These are phyloP conservation scores for Corythoichthys haematopterus DNA, from an alignment of 2,113 vertebrate genomes.

Conservation along the genomic window DNA sequence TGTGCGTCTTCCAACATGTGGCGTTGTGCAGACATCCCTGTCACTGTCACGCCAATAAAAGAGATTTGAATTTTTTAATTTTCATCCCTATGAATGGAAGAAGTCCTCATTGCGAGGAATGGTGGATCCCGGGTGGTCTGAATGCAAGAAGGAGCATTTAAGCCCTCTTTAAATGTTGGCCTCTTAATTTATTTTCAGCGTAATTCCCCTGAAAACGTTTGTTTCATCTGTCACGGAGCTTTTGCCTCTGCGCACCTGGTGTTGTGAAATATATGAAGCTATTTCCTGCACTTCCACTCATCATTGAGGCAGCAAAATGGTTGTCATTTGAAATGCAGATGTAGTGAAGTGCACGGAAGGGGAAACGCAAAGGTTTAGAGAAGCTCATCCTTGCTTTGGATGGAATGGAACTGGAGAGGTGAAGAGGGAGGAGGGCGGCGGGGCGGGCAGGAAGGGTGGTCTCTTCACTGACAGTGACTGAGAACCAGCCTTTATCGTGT, in stretches of 20 bases:
- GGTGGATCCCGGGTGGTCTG: constrained; percentile 25
- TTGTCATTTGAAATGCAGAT: constrained; percentile 26
- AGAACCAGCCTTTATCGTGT: constrained; percentile 43
- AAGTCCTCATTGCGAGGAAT: not conserved
- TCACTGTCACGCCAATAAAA: constrained; percentile 48
- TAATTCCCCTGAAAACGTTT: constrained; percentile 20
- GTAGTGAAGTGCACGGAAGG: constrained; percentile 5
- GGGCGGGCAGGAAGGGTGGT: constrained; percentile 46
- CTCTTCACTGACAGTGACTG: constrained; percentile 50
- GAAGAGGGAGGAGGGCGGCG: constrained; percentile 2
- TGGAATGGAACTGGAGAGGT: constrained; percentile 10
- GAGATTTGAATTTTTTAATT: constrained; percentile 63
- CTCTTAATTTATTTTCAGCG: constrained; percentile 16
- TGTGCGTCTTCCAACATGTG: constrained; percentile 45
- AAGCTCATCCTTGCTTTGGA: constrained; percentile 29
- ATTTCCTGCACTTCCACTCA: constrained; percentile 5
- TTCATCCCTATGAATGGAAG: constrained; percentile 33
- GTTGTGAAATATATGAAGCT: constrained; percentile 1
- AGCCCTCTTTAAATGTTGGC: constrained; percentile 3
- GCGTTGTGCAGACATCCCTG: constrained; percentile 37
- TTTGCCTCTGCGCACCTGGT: not conserved
- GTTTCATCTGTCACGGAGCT: constrained; percentile 25
- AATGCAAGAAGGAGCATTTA: constrained; percentile 4
- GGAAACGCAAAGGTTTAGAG: constrained; percentile 12
- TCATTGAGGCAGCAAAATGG: constrained; percentile 22